A percentile compares a stretch with the other conserved stretches of the same genome.
Evolutionary conservation across 2,797 vertebrate species (phyloP).

Genomic region (Aselliscus stoliczkanus): DNA sequence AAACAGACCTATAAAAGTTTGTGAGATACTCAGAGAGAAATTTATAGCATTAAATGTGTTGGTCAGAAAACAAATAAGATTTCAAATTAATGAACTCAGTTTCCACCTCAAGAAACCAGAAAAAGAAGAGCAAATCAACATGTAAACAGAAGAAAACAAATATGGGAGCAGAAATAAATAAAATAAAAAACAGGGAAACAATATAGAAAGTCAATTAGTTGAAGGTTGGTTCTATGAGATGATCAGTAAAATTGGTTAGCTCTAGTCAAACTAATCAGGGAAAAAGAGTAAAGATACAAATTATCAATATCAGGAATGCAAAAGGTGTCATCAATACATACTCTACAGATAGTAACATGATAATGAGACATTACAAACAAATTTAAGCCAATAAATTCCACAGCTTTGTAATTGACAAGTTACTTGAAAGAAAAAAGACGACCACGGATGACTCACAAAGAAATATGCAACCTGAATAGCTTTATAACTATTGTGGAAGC

Average conservation of each 20-base stretch:
- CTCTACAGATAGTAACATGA: background rate
- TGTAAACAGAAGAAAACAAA: background rate
- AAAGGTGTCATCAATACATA: background rate
- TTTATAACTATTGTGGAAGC: background rate
- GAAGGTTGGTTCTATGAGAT: background rate
- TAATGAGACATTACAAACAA: background rate
- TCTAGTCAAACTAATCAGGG: background rate
- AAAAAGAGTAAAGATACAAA: background rate
- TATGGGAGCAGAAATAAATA: background rate
- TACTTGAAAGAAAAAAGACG: background rate
- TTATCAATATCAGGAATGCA: background rate
- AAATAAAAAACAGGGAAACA: background rate
- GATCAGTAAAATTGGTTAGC: background rate
- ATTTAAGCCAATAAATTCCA: background rate
- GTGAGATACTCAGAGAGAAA: background rate
- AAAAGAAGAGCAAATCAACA: background rate
- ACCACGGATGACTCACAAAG: background rate
- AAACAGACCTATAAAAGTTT: background rate
- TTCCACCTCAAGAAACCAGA: background rate
- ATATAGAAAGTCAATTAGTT: background rate
- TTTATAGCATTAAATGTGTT: background rate
- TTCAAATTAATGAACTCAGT: background rate
- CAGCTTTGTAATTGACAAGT: background rate
- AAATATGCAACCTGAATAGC: background rate
- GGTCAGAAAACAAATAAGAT: background rate